phyloP scores from a whole-genome alignment of 2,113 vertebrate species.

The Pongo pygmaeus region DNA sequence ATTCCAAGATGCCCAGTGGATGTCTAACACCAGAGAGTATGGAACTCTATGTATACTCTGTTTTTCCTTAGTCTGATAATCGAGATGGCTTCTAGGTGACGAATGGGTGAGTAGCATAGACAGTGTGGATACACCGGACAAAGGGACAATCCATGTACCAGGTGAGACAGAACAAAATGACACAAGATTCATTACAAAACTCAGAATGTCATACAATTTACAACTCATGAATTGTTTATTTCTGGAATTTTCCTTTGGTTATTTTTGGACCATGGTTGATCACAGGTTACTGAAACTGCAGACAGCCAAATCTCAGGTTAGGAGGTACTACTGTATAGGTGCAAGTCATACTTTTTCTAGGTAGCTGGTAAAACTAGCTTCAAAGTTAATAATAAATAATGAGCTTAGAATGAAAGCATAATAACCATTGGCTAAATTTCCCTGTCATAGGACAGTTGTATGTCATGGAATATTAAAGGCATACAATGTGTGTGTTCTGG shows the following conservation, averaged over 20 bases:
- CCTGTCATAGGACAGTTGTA: neutral
- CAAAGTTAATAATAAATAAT: constrained; percentile 33
- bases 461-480: neutral
- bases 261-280: neutral
- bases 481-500: neutral
- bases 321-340: neutral
- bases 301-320: neutral
- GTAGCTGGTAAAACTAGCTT: neutral
- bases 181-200: neutral
- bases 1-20: neutral
- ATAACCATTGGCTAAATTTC: neutral
- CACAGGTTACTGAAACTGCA: neutral
- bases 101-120: neutral
- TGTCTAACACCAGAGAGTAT: neutral
- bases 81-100: neutral
- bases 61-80: neutral
- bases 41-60: neutral
- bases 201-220: neutral
- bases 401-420: neutral
- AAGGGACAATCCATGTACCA: neutral
- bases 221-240: neutral
- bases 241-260: neutral
- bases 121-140: neutral
- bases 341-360: neutral
- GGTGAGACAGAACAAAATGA: neutral